Percentiles rank a stretch among this genome's conserved stretches.
phyloP scores from a whole-genome alignment of 2,797 vertebrate genomes.

The Sebastes aleutianus region DNA sequence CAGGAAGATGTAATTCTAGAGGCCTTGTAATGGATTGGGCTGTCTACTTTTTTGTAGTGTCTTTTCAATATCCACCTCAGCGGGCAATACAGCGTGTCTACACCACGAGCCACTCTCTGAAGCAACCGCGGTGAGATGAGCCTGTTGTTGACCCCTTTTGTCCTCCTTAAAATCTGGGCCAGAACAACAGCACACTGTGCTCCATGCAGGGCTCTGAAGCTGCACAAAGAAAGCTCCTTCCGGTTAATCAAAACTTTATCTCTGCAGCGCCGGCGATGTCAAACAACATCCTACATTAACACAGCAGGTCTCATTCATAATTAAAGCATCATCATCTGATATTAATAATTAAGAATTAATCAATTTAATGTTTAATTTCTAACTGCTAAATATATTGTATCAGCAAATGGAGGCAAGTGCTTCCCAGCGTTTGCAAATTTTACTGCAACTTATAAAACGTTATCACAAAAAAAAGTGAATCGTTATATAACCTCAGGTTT shows the following conservation, averaged over 20 bases:
- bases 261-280: background rate
- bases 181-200: background rate
- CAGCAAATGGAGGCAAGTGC: background rate
- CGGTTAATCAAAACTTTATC: slow-evolving; percentile 9
- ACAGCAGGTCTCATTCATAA: slow-evolving; percentile 20
- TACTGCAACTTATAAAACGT: background rate
- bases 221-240: background rate
- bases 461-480: background rate
- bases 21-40: slow-evolving; percentile 69
- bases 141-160: slow-evolving; percentile 38
- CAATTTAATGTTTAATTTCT: slow-evolving; percentile 13
- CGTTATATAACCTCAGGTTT: background rate
- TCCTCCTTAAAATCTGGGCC: slow-evolving; percentile 28
- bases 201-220: slow-evolving; percentile 3
- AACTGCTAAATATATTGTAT: background rate
- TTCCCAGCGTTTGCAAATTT: background rate
- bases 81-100: slow-evolving; percentile 28
- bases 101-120: slow-evolving; percentile 30
- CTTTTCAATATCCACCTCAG: slow-evolving; percentile 65
- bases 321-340: slow-evolving; percentile 17
- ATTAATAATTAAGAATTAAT: slow-evolving; percentile 19
- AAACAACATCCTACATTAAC: slow-evolving; percentile 6
- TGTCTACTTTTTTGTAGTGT: slow-evolving; percentile 50
- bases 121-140: slow-evolving; percentile 29
- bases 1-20: slow-evolving; percentile 69